These are phyloP conservation scores for Ibycter americanus DNA, from an alignment of 2,797 vertebrate species.

Conservation along the genomic window DNA sequence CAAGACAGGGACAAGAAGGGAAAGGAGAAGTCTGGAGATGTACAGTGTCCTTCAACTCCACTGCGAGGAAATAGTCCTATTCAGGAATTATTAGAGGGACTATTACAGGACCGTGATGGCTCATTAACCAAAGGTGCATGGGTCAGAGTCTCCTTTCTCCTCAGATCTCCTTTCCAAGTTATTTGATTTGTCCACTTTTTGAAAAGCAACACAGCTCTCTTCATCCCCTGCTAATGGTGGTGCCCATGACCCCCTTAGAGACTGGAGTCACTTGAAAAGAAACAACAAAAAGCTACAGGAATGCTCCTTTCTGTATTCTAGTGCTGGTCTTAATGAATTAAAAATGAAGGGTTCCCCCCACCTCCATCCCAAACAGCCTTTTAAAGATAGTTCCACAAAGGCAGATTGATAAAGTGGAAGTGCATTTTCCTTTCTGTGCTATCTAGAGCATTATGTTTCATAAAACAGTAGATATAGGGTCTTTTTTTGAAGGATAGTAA, in stretches of 20 bases:
- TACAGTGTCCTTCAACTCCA: neutral
- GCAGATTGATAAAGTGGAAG: neutral
- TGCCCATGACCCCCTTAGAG: neutral
- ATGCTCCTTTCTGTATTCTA: neutral
- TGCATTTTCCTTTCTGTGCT: neutral
- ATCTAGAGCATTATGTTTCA: neutral
- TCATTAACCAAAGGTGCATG: neutral
- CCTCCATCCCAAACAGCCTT: neutral
- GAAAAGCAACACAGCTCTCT: neutral
- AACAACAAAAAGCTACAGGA: neutral
- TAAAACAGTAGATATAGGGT: neutral
- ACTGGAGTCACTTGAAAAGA: neutral
- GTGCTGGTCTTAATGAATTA: neutral
- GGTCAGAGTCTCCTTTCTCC: neutral
- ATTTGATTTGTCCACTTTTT: neutral
- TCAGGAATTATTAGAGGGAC: neutral
- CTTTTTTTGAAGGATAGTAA: neutral
- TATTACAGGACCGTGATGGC: neutral
- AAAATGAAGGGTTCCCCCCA: neutral
- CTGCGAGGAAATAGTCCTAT: neutral
- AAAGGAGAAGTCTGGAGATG: neutral
- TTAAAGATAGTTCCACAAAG: neutral
- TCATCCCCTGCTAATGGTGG: neutral
- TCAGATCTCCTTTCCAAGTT: neutral
- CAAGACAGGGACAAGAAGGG: neutral